These are phyloP conservation scores for Lydus trimaculatus DNA, from an alignment of 2,888 invertebrate species.

Conservation along the genomic window DNA sequence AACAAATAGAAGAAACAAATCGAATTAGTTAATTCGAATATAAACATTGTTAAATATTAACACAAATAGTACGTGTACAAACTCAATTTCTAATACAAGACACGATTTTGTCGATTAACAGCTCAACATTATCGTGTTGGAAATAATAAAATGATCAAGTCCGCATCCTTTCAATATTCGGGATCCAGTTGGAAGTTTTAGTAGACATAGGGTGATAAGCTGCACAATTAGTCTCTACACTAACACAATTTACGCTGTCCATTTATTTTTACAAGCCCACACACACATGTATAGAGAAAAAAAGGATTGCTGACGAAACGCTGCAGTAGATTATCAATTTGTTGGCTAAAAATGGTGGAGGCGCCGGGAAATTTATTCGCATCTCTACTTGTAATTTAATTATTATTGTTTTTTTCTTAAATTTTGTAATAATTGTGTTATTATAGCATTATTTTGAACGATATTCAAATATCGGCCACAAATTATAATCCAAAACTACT, in stretches of 20 bases:
- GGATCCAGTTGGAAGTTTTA: constrained; percentile 40
- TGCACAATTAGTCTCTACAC: constrained; percentile 43
- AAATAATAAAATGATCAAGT: constrained; percentile 47
- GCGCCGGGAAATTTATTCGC: constrained; percentile 9
- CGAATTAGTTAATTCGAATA: neutral
- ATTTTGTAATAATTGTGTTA: no score
- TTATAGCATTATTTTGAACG: neutral
- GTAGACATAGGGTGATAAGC: constrained; percentile 39
- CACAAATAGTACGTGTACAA: neutral
- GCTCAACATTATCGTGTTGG: constrained; percentile 25
- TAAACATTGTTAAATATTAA: neutral
- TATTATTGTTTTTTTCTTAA: neutral
- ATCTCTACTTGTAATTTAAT: neutral
- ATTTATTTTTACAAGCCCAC: constrained; percentile 29
- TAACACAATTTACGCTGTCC: constrained; percentile 40
- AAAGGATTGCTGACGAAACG: no score
- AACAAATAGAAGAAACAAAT: neutral
- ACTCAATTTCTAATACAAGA: neutral
- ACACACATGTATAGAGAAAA: no score
- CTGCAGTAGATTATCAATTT: no score
- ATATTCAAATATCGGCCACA: neutral
- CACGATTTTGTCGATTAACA: neutral
- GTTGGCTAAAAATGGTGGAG: no score
- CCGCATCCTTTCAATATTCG: constrained; percentile 37
- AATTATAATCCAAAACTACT: neutral